Base-by-base conservation (phyloP, 1,140 invertebrate species). In the Anoplophora glabripennis region DNA sequence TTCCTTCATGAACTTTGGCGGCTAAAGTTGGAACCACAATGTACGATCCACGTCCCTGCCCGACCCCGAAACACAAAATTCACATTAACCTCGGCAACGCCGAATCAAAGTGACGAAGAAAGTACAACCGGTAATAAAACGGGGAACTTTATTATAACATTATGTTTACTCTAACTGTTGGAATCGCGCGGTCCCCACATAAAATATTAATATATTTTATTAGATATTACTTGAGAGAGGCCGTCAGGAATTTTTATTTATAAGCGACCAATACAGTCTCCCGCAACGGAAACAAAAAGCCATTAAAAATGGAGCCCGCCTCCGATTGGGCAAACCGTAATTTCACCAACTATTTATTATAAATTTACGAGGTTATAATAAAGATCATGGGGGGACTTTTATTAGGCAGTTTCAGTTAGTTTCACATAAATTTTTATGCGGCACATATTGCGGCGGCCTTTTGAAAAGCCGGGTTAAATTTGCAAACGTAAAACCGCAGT, bases 341-440 rank as follows among this genome's bases (percentile, higher is more conserved):
- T 17, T 15, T 44, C 57, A 33, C 15, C 44, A 51, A 7, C 44
- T 57, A 37, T 49, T 46, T 49, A 56, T 61, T 56, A 51, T 55
- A 57, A 42, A 33, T 57, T 57, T 57, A 61, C 47, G 55, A 37
- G 11, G 46, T 57, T 46, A 57, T 61, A 57, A 61, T 57, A 57
- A 57, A 52, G 38, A 55, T 57, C 45, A 59, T 45, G 21, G 38
- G 48, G 11, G 48, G 48, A 10, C 11, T 51, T 51, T 36, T 17
- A 51, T 33, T 47, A 47, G 10, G 17, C 15, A n/a, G 21, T n/a
- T 55, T 9, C 14, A 14, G n/a, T 41, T 41, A 41, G 40, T 41
- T 41, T 41, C n/a, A 7, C 7, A 17, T 41, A 17, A 17, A 41
- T 12, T 41, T 41, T 28, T 41, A 41, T 17, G 40, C n/a, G n/a